These are phyloP conservation scores for Drosophila gunungcola DNA, from an alignment of 1,140 invertebrate genomes.

Conservation along the genomic window DNA sequence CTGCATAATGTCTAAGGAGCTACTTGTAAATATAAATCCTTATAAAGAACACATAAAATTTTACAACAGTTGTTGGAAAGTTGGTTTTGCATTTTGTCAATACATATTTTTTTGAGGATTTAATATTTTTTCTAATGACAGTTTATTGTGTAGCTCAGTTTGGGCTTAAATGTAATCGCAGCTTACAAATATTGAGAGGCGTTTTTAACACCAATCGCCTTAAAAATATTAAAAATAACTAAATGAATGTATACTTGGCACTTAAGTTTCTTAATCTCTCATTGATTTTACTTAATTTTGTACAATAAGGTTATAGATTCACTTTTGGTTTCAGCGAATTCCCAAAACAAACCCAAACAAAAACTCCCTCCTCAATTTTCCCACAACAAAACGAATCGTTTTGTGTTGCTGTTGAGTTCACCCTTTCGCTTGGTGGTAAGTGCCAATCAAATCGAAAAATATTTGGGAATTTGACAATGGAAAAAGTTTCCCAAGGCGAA, in stretches of 20 bases:
- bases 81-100: conserved; percentile 11
- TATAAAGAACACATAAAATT: conserved; percentile 59
- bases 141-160: neutral
- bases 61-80: conserved; percentile 54
- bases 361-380: conserved; percentile 41
- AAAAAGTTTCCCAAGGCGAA: conserved; percentile 78
- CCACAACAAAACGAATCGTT: conserved; percentile 56
- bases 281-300: neutral
- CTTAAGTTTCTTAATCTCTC: neutral
- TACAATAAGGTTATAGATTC: conserved; percentile 14
- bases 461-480: conserved; percentile 69
- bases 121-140: neutral
- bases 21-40: conserved; percentile 43
- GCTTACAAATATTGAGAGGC: neutral
- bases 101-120: neutral
- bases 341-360: conserved; percentile 22
- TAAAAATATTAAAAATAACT: too few species aligned
- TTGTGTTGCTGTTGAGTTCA: conserved; percentile 44
- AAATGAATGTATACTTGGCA: neutral
- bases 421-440: conserved; percentile 50
- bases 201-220: too few species aligned
- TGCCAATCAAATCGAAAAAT: conserved; percentile 73
- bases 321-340: conserved; percentile 23
- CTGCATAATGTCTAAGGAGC: conserved; percentile 57
- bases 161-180: too few species aligned